phyloP scores from a whole-genome alignment of 2,797 vertebrate genomes.

The Pantherophis alleghaniensis region DNA sequence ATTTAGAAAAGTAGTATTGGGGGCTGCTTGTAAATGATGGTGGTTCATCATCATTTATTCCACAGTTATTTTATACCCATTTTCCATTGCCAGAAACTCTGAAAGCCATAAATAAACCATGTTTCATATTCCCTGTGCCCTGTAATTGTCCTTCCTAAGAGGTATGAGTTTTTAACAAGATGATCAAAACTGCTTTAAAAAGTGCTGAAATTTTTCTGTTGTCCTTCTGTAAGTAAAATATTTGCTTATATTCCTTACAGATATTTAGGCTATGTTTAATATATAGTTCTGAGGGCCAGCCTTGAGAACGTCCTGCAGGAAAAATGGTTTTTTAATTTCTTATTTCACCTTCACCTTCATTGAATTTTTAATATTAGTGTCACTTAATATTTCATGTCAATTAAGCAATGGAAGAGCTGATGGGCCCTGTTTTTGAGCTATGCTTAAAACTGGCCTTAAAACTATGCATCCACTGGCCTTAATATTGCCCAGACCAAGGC shows the following conservation, averaged over 20 bases:
- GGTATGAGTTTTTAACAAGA: background rate
- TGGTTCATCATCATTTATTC: background rate
- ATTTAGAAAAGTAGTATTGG: background rate
- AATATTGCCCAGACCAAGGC: background rate
- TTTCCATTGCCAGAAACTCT: background rate
- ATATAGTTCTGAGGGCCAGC: background rate
- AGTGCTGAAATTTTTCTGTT: background rate
- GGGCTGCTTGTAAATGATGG: background rate
- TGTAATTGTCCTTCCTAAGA: background rate
- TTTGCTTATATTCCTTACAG: background rate
- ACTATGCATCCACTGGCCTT: background rate
- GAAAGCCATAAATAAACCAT: background rate
- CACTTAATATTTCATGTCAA: background rate
- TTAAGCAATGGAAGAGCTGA: background rate
- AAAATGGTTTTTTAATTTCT: background rate
- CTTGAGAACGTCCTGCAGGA: background rate
- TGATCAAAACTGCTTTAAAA: background rate
- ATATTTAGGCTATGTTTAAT: background rate
- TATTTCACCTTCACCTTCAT: background rate
- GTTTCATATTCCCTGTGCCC: background rate
- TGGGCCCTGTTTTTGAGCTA: background rate
- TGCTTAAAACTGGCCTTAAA: background rate
- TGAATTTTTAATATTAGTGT: background rate
- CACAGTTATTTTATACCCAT: background rate
- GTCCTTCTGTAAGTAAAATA: background rate